Conservation (phyloP, 2,113 vertebrate species). For the Engraulis encrasicolus region DNA sequence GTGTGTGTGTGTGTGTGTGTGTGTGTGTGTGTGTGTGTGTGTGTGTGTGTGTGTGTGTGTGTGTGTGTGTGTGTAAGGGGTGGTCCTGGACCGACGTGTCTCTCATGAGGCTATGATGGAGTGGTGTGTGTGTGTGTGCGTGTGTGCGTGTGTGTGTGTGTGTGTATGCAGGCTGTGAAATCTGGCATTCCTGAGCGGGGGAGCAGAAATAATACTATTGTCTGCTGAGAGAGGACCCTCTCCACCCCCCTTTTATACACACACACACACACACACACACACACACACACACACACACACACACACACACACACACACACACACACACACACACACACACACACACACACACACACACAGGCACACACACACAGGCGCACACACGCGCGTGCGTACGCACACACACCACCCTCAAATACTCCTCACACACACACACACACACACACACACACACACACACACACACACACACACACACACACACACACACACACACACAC, state of each 20-base stretch:
- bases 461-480: constrained; percentile 72
- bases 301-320: too few species aligned
- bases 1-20: too few species aligned
- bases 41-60: too few species aligned
- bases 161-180: constrained; percentile 89
- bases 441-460: constrained; percentile 74
- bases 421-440: constrained; percentile 73
- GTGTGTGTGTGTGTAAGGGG: not conserved
- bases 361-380: too few species aligned
- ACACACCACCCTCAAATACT: too few species aligned
- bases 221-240: constrained; percentile 86
- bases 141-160: too few species aligned
- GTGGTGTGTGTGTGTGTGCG: constrained; percentile 79
- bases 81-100: not conserved
- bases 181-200: constrained; percentile 95
- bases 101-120: constrained; percentile 82
- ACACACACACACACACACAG: too few species aligned
- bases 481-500: constrained; percentile 72
- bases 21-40: too few species aligned
- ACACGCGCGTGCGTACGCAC: too few species aligned
- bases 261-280: too few species aligned
- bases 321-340: too few species aligned
- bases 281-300: too few species aligned
- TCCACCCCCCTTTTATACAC: constrained; percentile 75
- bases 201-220: constrained; percentile 98